phyloP scores from a whole-genome alignment of 2,888 invertebrate species.

The Tipula lateralis region DNA sequence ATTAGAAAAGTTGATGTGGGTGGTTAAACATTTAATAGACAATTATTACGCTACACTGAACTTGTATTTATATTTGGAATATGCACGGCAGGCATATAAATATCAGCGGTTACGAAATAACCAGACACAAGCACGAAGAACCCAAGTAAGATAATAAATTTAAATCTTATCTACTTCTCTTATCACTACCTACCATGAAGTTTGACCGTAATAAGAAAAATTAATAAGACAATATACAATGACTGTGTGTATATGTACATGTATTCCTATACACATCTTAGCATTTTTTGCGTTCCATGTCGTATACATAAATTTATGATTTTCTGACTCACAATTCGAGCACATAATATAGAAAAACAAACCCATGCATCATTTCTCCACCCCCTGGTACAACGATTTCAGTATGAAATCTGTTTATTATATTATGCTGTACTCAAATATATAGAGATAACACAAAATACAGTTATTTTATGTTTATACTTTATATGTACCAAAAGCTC shows the following conservation, averaged over 20 bases:
- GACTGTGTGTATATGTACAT: neutral
- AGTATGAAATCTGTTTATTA: neutral
- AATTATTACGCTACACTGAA: neutral
- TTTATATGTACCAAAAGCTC: no score
- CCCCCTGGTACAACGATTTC: neutral
- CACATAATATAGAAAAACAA: no score
- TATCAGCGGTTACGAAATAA: neutral
- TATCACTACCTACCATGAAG: neutral
- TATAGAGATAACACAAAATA: neutral
- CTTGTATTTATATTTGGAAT: neutral
- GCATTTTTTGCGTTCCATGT: neutral
- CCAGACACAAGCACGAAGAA: neutral
- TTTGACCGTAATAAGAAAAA: neutral
- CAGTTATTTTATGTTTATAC: neutral
- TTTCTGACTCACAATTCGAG: no score
- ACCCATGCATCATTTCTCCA: no score
- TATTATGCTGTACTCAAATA: neutral
- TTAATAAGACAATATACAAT: neutral
- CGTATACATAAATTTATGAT: neutral
- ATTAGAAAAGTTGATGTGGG: neutral
- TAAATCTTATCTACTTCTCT: neutral
- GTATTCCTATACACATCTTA: no score
- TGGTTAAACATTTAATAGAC: neutral
- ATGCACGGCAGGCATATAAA: neutral
- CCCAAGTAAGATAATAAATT: neutral